Percentiles rank a stretch among this genome's conserved stretches.
phyloP scores from a whole-genome alignment of 2,113 vertebrate genomes.

The Nycticorax nycticorax region DNA sequence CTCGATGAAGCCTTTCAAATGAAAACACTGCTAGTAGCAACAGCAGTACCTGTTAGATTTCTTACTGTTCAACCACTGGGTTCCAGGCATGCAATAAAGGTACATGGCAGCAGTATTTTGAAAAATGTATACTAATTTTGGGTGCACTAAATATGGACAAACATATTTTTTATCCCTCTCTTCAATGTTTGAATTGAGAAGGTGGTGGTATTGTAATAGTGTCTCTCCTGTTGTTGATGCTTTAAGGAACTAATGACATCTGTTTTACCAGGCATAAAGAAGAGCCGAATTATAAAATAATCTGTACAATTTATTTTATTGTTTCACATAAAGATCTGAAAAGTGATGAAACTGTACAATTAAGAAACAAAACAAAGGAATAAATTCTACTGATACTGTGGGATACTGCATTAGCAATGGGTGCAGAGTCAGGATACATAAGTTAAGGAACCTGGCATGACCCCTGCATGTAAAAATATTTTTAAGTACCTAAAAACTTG shows the following conservation, averaged over 20 bases:
- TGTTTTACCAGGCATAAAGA: neutral
- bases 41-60: neutral
- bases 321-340: neutral
- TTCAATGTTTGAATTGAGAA: neutral
- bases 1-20: neutral
- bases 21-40: neutral
- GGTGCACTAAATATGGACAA: neutral
- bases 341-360: neutral
- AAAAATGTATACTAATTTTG: neutral
- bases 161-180: neutral
- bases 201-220: neutral
- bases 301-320: neutral
- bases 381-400: neutral
- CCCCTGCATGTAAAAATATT: neutral
- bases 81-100: neutral
- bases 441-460: neutral
- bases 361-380: neutral
- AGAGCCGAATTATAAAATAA: neutral
- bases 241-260: neutral
- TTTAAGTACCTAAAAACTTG: neutral
- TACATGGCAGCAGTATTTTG: neutral
- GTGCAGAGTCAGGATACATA: rapidly evolving
- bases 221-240: neutral
- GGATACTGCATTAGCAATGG: neutral
- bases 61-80: neutral